These are phyloP conservation scores for Enteromius afrohamiltoni DNA, from an alignment of 2,797 vertebrate genomes.

Conservation along the genomic window DNA sequence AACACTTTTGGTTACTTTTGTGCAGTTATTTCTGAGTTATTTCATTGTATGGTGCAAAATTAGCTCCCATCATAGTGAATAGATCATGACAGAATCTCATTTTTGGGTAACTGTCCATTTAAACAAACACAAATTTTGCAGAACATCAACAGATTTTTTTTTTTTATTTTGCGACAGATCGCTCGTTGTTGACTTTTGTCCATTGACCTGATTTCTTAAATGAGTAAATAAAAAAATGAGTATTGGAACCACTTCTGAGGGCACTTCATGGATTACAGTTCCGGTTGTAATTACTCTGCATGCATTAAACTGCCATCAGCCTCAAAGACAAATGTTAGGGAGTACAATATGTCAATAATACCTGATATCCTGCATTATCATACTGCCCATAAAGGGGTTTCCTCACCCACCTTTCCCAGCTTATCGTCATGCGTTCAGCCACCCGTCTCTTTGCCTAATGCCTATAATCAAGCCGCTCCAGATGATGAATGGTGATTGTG, in stretches of 20 bases:
- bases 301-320: background rate
- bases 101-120: background rate
- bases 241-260: background rate
- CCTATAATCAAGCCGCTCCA: constrained; percentile 42
- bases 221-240: background rate
- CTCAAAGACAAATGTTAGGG: constrained; percentile 33
- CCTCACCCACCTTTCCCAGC: constrained; percentile 2
- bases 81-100: background rate
- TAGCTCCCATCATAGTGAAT: background rate
- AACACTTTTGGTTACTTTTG: background rate
- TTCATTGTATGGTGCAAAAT: background rate
- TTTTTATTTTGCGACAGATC: too few relatives aligned
- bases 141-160: too few relatives aligned
- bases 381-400: constrained; percentile 1
- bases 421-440: constrained; percentile 12
- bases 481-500: constrained; percentile 47
- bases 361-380: constrained; percentile 8
- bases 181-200: background rate
- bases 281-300: background rate
- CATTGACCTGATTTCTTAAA: background rate
- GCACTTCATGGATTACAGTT: background rate
- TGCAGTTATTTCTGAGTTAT: background rate
- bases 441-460: constrained; percentile 20
- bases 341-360: background rate
- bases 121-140: background rate